Conservation (phyloP, 2,888 invertebrate species). For the Catonia carolina region DNA sequence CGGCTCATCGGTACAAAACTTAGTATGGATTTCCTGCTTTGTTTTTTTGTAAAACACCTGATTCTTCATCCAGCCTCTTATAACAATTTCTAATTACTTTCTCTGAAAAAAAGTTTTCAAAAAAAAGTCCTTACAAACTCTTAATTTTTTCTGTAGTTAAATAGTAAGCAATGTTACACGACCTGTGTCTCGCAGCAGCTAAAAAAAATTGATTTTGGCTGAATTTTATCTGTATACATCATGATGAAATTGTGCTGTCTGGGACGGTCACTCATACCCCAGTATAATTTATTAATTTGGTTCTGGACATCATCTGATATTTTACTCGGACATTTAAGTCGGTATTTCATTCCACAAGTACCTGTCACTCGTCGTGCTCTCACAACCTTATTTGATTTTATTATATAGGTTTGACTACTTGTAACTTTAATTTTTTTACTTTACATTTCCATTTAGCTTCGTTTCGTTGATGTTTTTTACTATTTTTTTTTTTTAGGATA, state of each 20-base stretch:
- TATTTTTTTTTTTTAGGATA: no score
- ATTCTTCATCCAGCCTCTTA: background rate
- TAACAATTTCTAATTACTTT: background rate
- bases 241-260: background rate
- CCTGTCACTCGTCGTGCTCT: background rate
- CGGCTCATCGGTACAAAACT: background rate
- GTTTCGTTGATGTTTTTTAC: background rate
- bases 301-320: background rate
- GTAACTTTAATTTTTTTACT: background rate
- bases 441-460: background rate
- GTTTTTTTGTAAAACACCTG: background rate
- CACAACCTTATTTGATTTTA: background rate
- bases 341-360: background rate
- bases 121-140: background rate
- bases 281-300: background rate
- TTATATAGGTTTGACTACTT: background rate
- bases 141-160: background rate
- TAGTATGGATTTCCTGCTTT: background rate
- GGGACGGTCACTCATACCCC: background rate
- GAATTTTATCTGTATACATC: background rate
- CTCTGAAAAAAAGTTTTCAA: background rate
- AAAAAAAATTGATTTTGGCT: background rate
- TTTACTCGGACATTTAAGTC: background rate
- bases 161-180: background rate
- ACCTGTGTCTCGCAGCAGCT: background rate